Evolutionary conservation across 2,797 vertebrate species (phyloP).

Genomic region (Heterohyrax brucei): DNA sequence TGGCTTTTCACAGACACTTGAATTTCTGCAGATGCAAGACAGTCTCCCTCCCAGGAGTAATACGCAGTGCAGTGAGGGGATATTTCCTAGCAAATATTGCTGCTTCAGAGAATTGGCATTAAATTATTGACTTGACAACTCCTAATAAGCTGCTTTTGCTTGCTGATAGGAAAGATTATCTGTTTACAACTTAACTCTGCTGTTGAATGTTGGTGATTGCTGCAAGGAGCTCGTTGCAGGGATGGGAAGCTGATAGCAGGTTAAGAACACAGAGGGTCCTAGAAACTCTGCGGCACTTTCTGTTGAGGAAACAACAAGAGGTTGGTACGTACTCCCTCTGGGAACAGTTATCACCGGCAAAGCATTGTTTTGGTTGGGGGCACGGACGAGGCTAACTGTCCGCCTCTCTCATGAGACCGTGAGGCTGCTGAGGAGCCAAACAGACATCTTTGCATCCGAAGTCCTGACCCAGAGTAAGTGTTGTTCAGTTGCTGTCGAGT

Average conservation of each 20-base stretch:
- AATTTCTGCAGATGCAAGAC: slow-evolving; percentile 85
- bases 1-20: slow-evolving; percentile 86
- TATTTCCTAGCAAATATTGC: slow-evolving; percentile 84
- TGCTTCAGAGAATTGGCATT: slow-evolving; percentile 81
- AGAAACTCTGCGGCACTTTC: slow-evolving; percentile 46
- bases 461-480: not conserved
- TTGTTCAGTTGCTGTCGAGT: too few species aligned
- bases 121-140: slow-evolving; percentile 80
- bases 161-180: slow-evolving; percentile 71
- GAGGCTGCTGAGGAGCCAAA: not conserved
- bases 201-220: not conserved
- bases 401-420: not conserved
- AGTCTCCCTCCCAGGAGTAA: slow-evolving; percentile 77
- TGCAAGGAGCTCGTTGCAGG: not conserved
- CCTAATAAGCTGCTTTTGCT: slow-evolving; percentile 65
- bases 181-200: not conserved
- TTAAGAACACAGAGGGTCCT: slow-evolving; percentile 50
- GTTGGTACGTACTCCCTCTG: not conserved
- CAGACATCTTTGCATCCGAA: rapidly evolving
- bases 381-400: not conserved
- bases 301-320: not conserved
- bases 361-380: not conserved
- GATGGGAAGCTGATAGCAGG: slow-evolving; percentile 41
- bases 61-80: slow-evolving; percentile 66
- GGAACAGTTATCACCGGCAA: not conserved